Conservation (phyloP, 2,113 vertebrate genomes). For the Onychostruthus taczanowskii region DNA sequence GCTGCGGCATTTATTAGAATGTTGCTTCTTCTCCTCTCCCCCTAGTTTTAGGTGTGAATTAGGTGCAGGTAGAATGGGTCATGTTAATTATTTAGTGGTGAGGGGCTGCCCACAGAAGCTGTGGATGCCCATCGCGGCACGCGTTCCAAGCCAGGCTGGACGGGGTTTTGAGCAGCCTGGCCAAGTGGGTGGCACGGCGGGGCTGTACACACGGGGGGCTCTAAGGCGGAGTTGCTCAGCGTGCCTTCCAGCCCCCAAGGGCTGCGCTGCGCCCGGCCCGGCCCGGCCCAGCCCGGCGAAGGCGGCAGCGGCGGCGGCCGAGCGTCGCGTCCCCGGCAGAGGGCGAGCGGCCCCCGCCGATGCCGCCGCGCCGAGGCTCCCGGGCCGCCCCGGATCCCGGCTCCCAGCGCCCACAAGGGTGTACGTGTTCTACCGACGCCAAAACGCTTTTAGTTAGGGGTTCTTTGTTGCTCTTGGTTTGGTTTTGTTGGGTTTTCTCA, state of each 20-base stretch:
- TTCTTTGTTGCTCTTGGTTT: background rate
- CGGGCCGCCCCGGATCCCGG: accelerated
- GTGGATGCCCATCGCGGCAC: background rate
- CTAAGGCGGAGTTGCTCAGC: accelerated
- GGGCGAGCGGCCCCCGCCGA: slow-evolving; percentile 50
- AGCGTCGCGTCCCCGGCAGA: slow-evolving; percentile 41
- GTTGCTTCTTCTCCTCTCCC: background rate
- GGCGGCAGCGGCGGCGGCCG: background rate
- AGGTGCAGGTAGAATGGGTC: background rate
- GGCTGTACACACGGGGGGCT: background rate
- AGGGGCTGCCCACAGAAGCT: background rate
- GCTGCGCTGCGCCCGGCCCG: background rate
- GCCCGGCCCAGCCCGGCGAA: too few species aligned
- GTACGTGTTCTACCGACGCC: background rate
- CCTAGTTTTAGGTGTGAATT: background rate
- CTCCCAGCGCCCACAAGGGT: background rate
- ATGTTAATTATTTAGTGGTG: too few species aligned
- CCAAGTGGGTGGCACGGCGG: background rate
- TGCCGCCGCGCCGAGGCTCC: background rate
- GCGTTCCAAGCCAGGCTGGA: background rate
- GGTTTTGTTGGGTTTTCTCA: background rate
- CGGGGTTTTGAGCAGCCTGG: background rate
- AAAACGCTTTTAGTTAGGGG: background rate
- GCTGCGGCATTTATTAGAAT: background rate
- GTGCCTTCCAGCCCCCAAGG: accelerated